A percentile compares a stretch with the other conserved stretches of the same genome.
These are phyloP conservation scores for Pterocles gutturalis DNA, from an alignment of 2,113 vertebrate species.

Conservation along the genomic window DNA sequence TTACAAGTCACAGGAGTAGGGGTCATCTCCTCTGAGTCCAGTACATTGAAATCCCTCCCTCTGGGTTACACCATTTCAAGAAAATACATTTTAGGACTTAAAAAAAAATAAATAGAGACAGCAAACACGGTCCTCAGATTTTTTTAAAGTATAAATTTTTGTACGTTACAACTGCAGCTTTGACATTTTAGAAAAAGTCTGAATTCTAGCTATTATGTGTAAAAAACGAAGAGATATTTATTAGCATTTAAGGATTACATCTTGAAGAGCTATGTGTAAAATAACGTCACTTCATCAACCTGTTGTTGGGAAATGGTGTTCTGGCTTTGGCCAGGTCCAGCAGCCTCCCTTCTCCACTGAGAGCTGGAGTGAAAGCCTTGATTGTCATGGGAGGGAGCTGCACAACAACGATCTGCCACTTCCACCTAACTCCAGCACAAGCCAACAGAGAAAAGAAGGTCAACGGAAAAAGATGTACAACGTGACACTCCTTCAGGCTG, in stretches of 20 bases:
- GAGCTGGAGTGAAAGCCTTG: background rate
- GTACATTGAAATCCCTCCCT: background rate
- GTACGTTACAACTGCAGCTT: background rate
- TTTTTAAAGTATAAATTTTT: background rate
- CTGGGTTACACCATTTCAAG: background rate
- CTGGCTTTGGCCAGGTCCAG: background rate
- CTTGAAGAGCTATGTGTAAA: background rate
- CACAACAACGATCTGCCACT: rapidly evolving
- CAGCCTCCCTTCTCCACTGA: background rate
- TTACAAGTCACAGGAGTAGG: conserved; percentile 14
- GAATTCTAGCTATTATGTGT: background rate
- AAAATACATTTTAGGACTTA: background rate
- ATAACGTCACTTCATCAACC: background rate
- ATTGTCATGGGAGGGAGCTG: background rate
- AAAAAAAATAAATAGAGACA: background rate
- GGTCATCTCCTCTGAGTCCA: conserved; percentile 9
- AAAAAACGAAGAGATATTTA: background rate
- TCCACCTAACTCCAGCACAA: background rate
- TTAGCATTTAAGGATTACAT: background rate
- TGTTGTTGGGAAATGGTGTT: background rate
- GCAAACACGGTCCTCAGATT: background rate
- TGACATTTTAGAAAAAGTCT: background rate
- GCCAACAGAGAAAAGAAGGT: background rate
- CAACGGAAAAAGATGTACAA: background rate
- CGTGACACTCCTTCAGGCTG: background rate